Evolutionary conservation across 1,140 invertebrate species (phyloP).

Genomic region (Monochamus saltuarius): DNA sequence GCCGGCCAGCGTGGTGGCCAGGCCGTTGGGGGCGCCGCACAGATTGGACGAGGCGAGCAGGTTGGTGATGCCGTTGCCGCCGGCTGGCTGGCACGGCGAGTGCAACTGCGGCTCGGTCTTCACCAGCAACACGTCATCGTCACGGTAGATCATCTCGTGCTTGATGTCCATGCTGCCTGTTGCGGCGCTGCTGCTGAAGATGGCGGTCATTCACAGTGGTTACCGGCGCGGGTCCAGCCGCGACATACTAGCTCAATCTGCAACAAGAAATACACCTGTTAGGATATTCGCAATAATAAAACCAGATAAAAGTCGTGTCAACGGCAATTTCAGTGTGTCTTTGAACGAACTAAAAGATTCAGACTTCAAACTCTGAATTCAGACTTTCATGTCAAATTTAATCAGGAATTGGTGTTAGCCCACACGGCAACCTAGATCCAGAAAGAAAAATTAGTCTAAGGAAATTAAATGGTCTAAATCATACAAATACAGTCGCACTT

Average conservation of each 20-base stretch:
- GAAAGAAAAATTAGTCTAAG: no score
- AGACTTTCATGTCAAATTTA: no score
- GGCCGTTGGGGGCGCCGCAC: conserved; percentile 16
- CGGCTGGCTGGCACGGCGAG: conserved; percentile 29
- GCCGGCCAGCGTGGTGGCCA: conserved; percentile 26
- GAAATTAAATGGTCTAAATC: no score
- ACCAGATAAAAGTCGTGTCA: not conserved
- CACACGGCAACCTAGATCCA: no score
- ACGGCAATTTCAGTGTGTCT: no score
- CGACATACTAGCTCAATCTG: conserved; percentile 39
- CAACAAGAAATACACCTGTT: conserved; percentile 23
- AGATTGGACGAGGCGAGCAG: conserved; percentile 3
- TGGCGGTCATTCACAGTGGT: conserved; percentile 39
- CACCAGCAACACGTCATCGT: conserved; percentile 47
- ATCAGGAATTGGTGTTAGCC: no score
- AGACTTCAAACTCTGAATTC: no score
- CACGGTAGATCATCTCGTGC: conserved; percentile 48
- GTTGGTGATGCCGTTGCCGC: conserved; percentile 29
- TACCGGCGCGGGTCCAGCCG: conserved; percentile 32
- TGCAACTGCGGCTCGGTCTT: conserved; percentile 47
- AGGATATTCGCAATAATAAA: not conserved
- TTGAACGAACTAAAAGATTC: no score
- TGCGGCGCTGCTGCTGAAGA: conserved; percentile 30
- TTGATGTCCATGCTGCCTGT: conserved; percentile 47
- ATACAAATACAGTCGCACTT: no score